phyloP scores from a whole-genome alignment of 23 tunicate genomes.

The Clavelina lepadiformis region DNA sequence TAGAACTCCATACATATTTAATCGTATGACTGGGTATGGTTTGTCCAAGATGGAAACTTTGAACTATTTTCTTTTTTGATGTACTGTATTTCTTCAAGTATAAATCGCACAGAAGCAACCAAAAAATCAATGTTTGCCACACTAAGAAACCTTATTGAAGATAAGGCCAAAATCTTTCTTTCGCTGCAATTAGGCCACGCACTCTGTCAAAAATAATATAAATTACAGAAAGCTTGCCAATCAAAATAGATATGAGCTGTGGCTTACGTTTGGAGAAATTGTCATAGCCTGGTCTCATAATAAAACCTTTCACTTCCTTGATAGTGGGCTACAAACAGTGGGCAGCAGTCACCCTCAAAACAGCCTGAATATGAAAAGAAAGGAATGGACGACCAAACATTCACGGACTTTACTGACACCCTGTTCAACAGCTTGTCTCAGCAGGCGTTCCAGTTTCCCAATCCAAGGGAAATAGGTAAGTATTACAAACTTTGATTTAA shows the following conservation, averaged over 20 bases:
- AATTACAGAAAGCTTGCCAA: too few species aligned
- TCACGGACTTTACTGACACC: constrained; percentile 56
- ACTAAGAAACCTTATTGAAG: too few species aligned
- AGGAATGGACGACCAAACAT: constrained; percentile 25
- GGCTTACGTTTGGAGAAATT: too few species aligned
- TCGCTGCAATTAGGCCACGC: too few species aligned
- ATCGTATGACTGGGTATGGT: too few species aligned
- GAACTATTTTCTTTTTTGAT: not conserved
- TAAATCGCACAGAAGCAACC: not conserved
- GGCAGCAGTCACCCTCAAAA: constrained; percentile 13
- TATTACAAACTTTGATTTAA: not conserved
- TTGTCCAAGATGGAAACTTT: too few species aligned
- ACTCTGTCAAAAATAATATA: not conserved
- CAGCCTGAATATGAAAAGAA: constrained; percentile 10
- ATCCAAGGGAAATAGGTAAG: constrained; percentile 86
- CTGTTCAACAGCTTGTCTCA: constrained; percentile 63
- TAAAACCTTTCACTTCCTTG: not conserved
- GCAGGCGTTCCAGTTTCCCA: constrained; percentile 89
- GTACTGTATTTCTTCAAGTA: not conserved
- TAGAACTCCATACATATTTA: too few species aligned
- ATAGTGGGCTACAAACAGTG: constrained; percentile 19
- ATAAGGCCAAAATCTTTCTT: too few species aligned
- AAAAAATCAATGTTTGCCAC: too few species aligned
- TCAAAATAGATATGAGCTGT: too few species aligned
- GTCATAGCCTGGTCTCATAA: not conserved